phyloP scores from a whole-genome alignment of 2,888 invertebrate species.

The Neoascia interrupta region DNA sequence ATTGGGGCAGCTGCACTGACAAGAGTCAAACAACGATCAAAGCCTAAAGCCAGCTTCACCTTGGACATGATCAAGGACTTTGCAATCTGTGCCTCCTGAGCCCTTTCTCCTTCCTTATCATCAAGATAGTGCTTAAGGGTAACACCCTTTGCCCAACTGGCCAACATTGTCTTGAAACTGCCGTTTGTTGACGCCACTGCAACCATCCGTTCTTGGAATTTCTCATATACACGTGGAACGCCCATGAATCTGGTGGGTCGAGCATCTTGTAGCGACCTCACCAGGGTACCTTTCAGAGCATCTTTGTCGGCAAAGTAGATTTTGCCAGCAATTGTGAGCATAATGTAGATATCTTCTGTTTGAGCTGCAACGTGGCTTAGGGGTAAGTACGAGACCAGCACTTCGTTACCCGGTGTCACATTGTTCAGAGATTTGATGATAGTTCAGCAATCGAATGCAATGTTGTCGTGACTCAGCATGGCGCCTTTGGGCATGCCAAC shows the following conservation, averaged over 20 bases:
- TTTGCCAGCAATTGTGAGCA: slow-evolving; percentile 84
- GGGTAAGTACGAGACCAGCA: slow-evolving; percentile 90
- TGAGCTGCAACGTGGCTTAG: slow-evolving; percentile 95
- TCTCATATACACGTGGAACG: slow-evolving; percentile 96
- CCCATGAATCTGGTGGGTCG: slow-evolving; percentile 92
- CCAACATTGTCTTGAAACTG: slow-evolving; percentile 86
- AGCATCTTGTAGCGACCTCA: slow-evolving; percentile 88
- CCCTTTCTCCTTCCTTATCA: slow-evolving; percentile 80
- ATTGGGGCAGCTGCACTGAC: slow-evolving; percentile 93
- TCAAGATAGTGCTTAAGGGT: slow-evolving; percentile 84
- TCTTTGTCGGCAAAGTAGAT: slow-evolving; percentile 94
- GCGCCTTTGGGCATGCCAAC: slow-evolving; percentile 95
- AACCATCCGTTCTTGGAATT: slow-evolving; percentile 93
- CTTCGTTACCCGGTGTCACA: slow-evolving; percentile 82
- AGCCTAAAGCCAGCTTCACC: slow-evolving; percentile 88
- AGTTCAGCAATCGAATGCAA: slow-evolving; percentile 85
- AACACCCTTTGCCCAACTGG: slow-evolving; percentile 86
- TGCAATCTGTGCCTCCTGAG: slow-evolving; percentile 85
- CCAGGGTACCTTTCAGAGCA: slow-evolving; percentile 90
- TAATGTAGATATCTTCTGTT: slow-evolving; percentile 88
- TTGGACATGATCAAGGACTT: slow-evolving; percentile 89
- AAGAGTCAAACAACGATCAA: slow-evolving; percentile 85
- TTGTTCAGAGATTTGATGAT: slow-evolving; percentile 82
- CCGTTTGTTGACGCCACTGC: slow-evolving; percentile 86
- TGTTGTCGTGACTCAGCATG: slow-evolving; percentile 95